Conservation (phyloP, 2,888 invertebrate genomes). For the Hetaerina titia region DNA sequence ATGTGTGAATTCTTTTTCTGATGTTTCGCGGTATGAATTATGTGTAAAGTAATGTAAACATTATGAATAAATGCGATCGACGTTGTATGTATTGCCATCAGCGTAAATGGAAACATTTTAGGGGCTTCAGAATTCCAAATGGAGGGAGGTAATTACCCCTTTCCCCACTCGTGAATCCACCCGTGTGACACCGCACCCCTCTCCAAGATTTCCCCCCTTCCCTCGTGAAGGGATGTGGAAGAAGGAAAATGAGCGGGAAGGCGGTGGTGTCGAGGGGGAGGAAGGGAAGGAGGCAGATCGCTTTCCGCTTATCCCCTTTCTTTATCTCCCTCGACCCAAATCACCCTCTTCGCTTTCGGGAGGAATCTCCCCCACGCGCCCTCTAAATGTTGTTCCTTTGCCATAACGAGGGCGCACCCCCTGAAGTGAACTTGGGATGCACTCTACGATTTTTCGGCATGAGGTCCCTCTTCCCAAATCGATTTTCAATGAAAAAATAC, state of each 20-base stretch:
- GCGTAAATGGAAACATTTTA: too few relatives aligned
- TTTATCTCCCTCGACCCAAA: slow-evolving; percentile 24
- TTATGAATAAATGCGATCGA: too few relatives aligned
- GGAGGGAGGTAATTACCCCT: too few relatives aligned
- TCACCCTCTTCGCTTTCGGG: not conserved
- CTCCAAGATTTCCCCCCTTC: not conserved
- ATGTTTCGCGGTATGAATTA: too few relatives aligned
- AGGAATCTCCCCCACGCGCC: not conserved
- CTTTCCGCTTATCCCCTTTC: not conserved
- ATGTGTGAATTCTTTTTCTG: too few relatives aligned
- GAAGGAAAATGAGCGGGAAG: not conserved
- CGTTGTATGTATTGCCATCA: too few relatives aligned
- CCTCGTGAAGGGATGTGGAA: not conserved
- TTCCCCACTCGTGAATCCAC: too few relatives aligned
- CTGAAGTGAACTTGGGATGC: not conserved
- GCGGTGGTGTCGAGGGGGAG: not conserved
- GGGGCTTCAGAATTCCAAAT: too few relatives aligned
- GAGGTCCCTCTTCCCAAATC: not conserved
- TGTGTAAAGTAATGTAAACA: too few relatives aligned
- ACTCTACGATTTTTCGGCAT: not conserved
- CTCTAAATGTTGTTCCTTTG: not conserved
- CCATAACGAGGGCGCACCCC: not conserved
- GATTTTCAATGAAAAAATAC: not conserved
- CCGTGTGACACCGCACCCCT: too few relatives aligned
- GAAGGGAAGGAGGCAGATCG: not conserved